Evolutionary conservation across 2,797 vertebrate genomes (phyloP), one percentile per base, ranked within the genome.

Genomic region (Leontocebus nigricollis): DNA sequence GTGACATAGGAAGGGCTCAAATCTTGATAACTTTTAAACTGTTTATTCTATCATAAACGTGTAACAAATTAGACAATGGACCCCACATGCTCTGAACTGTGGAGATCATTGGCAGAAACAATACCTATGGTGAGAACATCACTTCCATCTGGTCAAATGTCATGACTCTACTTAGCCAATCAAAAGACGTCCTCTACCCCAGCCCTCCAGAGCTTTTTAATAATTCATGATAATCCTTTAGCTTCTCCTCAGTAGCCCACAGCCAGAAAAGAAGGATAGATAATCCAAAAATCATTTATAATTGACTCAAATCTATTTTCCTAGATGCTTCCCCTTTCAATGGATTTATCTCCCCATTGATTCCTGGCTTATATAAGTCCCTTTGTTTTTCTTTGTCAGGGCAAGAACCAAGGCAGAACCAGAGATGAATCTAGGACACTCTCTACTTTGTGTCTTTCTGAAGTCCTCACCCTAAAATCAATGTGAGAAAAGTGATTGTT

Each of bases 211-310:
- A 36, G 26, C 52, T 41, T 82, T 95, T 93, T 46, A 88, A 93
- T 83, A 95, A 96, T 90, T 91, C 81, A 80, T 30, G 75, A 59
- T 24, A 90, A 83, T 30, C 48, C 61, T 85, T 86, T 9, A 83
- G 75, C 30, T 93, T 96, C 90, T 94, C 52, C 11, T 93, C 73
- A 39, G 70, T 15, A 48, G 36, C 33, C 76, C 46, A 84, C 8
- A 27, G 59, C 41, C 76, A 90, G 82, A 55, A 87, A 50, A 72
- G 52, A 96, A 82, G n/a, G 59, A 85, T 0, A 44, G 44, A 50
- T 83, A 85, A 86, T 80, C 55, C 50, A 90, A 94, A 96, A 92
- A 52, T 90, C 92, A 94, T 82, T 86, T 88, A 57, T 52, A 95
- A 88, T 20, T 84, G 41, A 93, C 33, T 92, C 33, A 41, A 90